Conservation (phyloP, 1,140 invertebrate genomes). For the Hycleus phaleratus region DNA sequence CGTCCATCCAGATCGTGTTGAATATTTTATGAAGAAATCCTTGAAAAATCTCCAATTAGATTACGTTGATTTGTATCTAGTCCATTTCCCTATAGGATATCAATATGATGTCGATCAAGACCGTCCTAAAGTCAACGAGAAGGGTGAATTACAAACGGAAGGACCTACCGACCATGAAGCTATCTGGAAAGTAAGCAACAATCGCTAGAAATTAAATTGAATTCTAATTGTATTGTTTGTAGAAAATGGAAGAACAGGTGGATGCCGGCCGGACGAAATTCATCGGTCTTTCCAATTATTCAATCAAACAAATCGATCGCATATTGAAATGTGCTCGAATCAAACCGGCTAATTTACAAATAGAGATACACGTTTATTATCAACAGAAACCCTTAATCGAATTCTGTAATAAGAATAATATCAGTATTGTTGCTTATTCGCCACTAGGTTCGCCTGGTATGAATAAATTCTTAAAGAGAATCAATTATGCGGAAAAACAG, state of each 20-base stretch:
- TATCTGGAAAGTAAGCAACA: conserved; percentile 57
- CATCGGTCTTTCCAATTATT: conserved; percentile 74
- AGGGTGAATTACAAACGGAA: conserved; percentile 54
- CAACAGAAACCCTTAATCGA: conserved; percentile 69
- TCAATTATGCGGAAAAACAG: conserved; percentile 7
- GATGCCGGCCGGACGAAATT: conserved; percentile 54
- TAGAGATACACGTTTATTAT: conserved; percentile 76
- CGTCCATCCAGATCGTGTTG: conserved; percentile 43
- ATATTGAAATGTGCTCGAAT: conserved; percentile 57
- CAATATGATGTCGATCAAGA: background rate
- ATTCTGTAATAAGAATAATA: conserved; percentile 63
- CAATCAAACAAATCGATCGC: conserved; percentile 59
- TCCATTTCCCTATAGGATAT: conserved; percentile 20
- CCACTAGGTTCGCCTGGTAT: conserved; percentile 66
- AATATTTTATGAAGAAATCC: conserved; percentile 22
- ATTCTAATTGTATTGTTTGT: conserved; percentile 20
- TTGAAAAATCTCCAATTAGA: conserved; percentile 19
- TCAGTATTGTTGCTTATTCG: conserved; percentile 73
- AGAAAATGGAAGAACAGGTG: conserved; percentile 71
- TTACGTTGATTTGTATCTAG: conserved; percentile 24
- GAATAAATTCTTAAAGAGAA: conserved; percentile 7
- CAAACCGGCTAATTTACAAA: conserved; percentile 63
- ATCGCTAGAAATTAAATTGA: conserved; percentile 1
- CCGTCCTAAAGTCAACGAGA: background rate
- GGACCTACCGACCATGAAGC: conserved; percentile 55